Conservation (phyloP, 2,888 invertebrate genomes). For the Caenorhabditis parvicauda region DNA sequence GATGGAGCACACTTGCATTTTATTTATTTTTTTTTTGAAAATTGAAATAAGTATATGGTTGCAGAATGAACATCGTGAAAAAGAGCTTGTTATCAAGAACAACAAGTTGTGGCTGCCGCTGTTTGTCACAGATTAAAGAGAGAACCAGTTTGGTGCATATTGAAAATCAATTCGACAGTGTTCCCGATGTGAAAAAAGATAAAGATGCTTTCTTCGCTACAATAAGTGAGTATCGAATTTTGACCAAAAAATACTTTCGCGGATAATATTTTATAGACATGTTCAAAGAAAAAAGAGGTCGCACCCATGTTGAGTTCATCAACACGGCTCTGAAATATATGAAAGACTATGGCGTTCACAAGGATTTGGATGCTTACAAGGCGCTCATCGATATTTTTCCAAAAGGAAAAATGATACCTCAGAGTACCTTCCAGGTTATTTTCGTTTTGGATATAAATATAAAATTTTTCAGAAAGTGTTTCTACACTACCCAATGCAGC, state of each 20-base stretch:
- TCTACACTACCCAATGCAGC: slow-evolving; percentile 91
- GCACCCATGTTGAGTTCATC: slow-evolving; percentile 91
- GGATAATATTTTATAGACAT: slow-evolving; percentile 66
- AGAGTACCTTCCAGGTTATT: slow-evolving; percentile 67
- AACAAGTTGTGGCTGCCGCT: neutral
- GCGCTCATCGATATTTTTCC: slow-evolving; percentile 61
- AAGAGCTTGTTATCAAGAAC: neutral
- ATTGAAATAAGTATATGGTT: too few species aligned
- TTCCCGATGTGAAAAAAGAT: slow-evolving; percentile 44
- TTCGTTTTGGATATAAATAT: neutral
- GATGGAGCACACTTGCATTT: neutral
- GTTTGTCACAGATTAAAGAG: too few species aligned
- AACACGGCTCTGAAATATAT: slow-evolving; percentile 82
- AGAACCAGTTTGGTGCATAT: slow-evolving; percentile 36
- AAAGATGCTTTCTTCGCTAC: slow-evolving; percentile 52
- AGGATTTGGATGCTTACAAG: slow-evolving; percentile 69
- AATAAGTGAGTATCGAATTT: slow-evolving; percentile 34
- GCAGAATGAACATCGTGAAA: too few species aligned
- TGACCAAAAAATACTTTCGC: neutral
- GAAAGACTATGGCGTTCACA: slow-evolving; percentile 83
- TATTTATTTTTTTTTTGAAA: neutral
- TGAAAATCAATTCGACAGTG: slow-evolving; percentile 51
- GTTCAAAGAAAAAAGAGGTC: slow-evolving; percentile 74
- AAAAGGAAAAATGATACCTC: slow-evolving; percentile 82
- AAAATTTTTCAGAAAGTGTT: slow-evolving; percentile 82